Conservation (phyloP, 2,113 vertebrate genomes). For the Erinaceus europaeus region DNA sequence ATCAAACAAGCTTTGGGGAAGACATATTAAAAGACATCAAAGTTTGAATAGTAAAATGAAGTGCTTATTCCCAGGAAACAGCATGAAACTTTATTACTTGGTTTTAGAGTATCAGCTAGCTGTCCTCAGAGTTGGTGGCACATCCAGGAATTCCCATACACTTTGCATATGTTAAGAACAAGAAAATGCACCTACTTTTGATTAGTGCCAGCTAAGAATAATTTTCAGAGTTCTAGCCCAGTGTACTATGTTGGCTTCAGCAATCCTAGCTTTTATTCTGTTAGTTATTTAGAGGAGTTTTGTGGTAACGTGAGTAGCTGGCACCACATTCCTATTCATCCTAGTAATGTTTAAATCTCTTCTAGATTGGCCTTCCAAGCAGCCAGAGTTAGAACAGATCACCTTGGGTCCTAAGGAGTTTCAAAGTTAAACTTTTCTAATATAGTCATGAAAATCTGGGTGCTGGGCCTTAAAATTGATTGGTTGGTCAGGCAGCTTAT, state of each 20-base stretch:
- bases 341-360: background rate
- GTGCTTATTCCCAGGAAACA: background rate
- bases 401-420: background rate
- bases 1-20: background rate
- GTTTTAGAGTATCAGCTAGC: conserved; percentile 3
- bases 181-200: background rate
- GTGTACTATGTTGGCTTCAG: background rate
- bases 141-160: background rate
- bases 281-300: background rate
- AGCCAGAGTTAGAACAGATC: background rate
- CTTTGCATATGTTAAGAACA: background rate
- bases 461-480: conserved; percentile 3
- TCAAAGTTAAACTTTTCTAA: background rate
- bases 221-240: background rate
- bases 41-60: background rate
- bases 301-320: background rate
- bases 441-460: background rate
- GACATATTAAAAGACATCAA: background rate
- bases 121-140: background rate
- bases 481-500: background rate
- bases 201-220: conserved; percentile 23
- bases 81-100: background rate
- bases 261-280: background rate
- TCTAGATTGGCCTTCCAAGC: background rate
- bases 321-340: background rate